These are phyloP conservation scores for Brachionus angularis DNA, from an alignment of 1,140 invertebrate species.

Conservation along the genomic window DNA sequence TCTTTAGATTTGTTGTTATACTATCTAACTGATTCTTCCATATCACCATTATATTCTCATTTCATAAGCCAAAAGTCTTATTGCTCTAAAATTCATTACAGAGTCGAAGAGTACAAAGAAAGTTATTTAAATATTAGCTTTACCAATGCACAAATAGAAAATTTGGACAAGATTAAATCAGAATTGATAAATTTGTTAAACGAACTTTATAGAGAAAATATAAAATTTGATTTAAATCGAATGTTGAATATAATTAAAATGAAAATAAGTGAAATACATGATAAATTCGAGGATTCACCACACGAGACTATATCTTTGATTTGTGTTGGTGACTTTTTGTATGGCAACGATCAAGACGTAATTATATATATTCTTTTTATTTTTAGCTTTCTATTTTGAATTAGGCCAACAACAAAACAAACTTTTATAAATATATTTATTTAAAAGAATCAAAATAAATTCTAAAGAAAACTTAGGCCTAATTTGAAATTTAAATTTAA, in stretches of 20 bases:
- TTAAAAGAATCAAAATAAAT: too few species aligned
- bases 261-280: slow-evolving; percentile 39
- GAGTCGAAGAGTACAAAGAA: slow-evolving; percentile 29
- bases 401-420: too few species aligned
- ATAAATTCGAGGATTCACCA: slow-evolving; percentile 68
- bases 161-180: slow-evolving; percentile 61
- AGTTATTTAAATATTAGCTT: slow-evolving; percentile 46
- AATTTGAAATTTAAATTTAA: not conserved
- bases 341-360: slow-evolving; percentile 66
- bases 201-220: not conserved
- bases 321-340: slow-evolving; percentile 75
- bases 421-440: too few species aligned
- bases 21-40: slow-evolving; percentile 77
- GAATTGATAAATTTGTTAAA: slow-evolving; percentile 41
- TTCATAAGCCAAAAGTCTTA: slow-evolving; percentile 76
- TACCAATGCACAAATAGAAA: slow-evolving; percentile 66
- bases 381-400: slow-evolving; percentile 42
- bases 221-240: slow-evolving; percentile 33
- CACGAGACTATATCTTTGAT: slow-evolving; percentile 70
- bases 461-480: too few species aligned
- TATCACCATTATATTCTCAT: slow-evolving; percentile 74
- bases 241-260: slow-evolving; percentile 50
- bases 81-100: slow-evolving; percentile 63
- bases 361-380: slow-evolving; percentile 44
- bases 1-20: slow-evolving; percentile 70